Evolutionary conservation across 2,888 invertebrate species (phyloP).

Genomic region (Noctua comes): DNA sequence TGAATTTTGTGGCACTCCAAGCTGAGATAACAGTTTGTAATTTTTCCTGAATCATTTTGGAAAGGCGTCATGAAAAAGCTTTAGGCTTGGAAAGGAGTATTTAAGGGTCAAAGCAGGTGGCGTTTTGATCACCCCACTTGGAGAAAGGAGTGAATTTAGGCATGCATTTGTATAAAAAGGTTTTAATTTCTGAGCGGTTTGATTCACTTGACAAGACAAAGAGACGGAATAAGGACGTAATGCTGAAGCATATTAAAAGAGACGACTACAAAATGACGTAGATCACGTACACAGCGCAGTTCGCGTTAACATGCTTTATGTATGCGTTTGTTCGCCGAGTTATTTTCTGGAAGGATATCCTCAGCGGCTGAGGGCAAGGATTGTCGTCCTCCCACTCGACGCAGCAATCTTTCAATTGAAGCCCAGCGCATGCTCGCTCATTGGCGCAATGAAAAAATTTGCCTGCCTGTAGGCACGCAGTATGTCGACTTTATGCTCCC

Average conservation of each 20-base stretch:
- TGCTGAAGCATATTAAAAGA: not conserved
- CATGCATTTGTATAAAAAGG: not conserved
- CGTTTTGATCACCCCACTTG: not conserved
- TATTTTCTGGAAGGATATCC: slow-evolving; percentile 90
- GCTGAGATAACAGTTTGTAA: not conserved
- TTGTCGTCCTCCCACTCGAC: slow-evolving; percentile 87
- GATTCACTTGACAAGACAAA: not conserved
- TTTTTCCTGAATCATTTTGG: slow-evolving; percentile 17
- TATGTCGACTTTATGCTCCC: slow-evolving; percentile 50
- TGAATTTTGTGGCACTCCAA: slow-evolving; percentile 24
- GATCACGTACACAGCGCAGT: slow-evolving; percentile 33
- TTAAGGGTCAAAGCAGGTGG: not conserved
- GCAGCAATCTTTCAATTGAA: slow-evolving; percentile 88
- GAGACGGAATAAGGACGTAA: not conserved
- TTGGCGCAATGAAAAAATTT: slow-evolving; percentile 90
- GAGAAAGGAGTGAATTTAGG: not conserved
- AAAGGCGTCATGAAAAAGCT: not conserved
- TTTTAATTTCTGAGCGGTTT: slow-evolving; percentile 11
- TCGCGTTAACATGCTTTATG: slow-evolving; percentile 61
- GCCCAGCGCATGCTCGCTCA: slow-evolving; percentile 82
- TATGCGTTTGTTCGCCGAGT: slow-evolving; percentile 73
- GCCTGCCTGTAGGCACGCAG: slow-evolving; percentile 74
- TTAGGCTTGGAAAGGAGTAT: not conserved
- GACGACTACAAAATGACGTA: slow-evolving; percentile 22
- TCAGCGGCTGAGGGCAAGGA: slow-evolving; percentile 84